Evolutionary conservation across 2,113 vertebrate species (phyloP).

Genomic region (Circaetus cinerascens): DNA sequence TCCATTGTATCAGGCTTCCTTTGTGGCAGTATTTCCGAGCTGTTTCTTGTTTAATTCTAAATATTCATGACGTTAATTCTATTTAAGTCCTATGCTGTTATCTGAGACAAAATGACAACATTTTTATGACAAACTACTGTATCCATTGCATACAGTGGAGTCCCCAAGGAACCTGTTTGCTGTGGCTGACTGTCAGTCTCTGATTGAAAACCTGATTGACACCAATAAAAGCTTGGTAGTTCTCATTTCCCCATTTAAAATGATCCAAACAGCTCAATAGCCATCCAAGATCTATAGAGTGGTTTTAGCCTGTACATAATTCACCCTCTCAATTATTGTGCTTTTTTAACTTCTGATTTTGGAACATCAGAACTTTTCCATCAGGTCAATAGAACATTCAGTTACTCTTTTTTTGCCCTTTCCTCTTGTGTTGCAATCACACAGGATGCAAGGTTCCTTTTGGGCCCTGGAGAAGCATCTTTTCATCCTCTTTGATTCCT

Average conservation of each 20-base stretch:
- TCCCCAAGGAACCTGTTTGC: not conserved
- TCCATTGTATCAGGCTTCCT: not conserved
- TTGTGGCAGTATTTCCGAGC: not conserved
- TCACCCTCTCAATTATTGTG: not conserved
- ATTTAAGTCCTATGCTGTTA: not conserved
- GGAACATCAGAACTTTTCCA: not conserved
- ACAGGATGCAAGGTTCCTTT: not conserved
- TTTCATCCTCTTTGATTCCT: not conserved
- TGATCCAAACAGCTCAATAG: conserved; percentile 31
- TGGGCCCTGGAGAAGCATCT: not conserved
- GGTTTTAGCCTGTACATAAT: conserved; percentile 10
- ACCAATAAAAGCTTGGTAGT: conserved; percentile 7
- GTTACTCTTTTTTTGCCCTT: not conserved
- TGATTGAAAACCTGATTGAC: conserved; percentile 35
- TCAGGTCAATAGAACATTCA: not conserved
- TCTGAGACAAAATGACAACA: conserved; percentile 26
- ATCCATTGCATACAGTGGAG: not conserved
- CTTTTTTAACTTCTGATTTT: not conserved
- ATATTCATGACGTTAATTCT: not conserved
- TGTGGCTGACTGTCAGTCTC: conserved; percentile 15
- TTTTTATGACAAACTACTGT: not conserved
- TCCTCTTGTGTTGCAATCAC: not conserved
- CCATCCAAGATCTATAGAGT: not conserved
- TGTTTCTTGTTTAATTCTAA: conserved; percentile 15
- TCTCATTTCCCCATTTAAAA: conserved; percentile 20